A percentile compares a stretch with the other conserved stretches of the same genome.
Conservation (phyloP, 2,888 invertebrate species). For the Drosophila demipolita region DNA sequence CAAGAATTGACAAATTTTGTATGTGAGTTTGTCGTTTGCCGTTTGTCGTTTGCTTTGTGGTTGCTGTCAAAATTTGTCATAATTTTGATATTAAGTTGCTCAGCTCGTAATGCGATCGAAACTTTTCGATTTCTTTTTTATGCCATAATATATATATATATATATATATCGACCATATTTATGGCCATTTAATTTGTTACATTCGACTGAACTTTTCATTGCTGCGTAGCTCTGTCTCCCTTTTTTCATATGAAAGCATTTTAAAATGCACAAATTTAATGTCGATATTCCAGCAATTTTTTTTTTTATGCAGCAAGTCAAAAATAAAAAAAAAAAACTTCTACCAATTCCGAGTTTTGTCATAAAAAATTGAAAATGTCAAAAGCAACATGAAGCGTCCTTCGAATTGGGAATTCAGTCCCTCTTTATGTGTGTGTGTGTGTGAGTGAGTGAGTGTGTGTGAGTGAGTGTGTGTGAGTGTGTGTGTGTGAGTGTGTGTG, state of each 20-base stretch:
- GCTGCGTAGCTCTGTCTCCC: background rate
- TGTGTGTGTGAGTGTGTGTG: slow-evolving; percentile 6
- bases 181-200: slow-evolving; percentile 36
- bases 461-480: background rate
- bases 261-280: slow-evolving; percentile 25
- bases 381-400: slow-evolving; percentile 66
- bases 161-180: slow-evolving; percentile 14
- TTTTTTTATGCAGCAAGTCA: slow-evolving; percentile 6
- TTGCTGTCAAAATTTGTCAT: slow-evolving; percentile 68
- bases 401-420: slow-evolving; percentile 47
- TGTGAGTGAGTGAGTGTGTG: slow-evolving; percentile 4
- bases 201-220: slow-evolving; percentile 5
- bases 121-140: slow-evolving; percentile 17
- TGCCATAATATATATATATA: background rate
- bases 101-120: slow-evolving; percentile 6
- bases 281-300: slow-evolving; percentile 2
- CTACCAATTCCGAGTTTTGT: slow-evolving; percentile 72
- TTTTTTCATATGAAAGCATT: slow-evolving; percentile 11
- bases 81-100: slow-evolving; percentile 48
- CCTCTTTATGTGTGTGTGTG: background rate
- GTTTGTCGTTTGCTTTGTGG: slow-evolving; percentile 14
- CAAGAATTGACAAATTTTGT: slow-evolving; percentile 64
- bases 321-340: slow-evolving; percentile 42
- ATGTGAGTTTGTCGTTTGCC: slow-evolving; percentile 9
- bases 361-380: slow-evolving; percentile 82